Evolutionary conservation across 2,113 vertebrate genomes (phyloP).

Genomic region (Epinephelus lanceolatus): DNA sequence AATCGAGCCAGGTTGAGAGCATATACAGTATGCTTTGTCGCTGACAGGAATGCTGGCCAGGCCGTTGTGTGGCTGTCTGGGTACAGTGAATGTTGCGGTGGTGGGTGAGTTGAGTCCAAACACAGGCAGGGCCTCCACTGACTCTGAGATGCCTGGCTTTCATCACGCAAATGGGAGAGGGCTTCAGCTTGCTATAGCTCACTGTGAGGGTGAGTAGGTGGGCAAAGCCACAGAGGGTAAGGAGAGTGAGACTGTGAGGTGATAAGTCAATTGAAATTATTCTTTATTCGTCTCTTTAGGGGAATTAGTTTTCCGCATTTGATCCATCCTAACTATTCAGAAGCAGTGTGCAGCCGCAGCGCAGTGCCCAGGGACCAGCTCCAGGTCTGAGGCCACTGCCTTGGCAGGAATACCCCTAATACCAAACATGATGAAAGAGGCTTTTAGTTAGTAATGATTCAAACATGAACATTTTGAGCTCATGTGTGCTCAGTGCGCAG

Average conservation of each 20-base stretch:
- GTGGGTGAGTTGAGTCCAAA: conserved; percentile 75
- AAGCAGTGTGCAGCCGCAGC: conserved; percentile 1
- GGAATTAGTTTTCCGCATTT: conserved; percentile 3
- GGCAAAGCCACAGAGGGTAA: conserved; percentile 5
- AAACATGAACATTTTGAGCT: conserved; percentile 43
- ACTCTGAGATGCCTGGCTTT: conserved; percentile 73
- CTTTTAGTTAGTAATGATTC: conserved; percentile 38
- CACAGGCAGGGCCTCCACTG: conserved; percentile 69
- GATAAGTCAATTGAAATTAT: conserved; percentile 7
- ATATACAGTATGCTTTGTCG: conserved; percentile 35
- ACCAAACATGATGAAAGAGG: conserved; percentile 39
- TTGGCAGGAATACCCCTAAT: conserved; percentile 35
- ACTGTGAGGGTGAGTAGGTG: conserved; percentile 38
- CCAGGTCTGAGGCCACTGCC: conserved; percentile 4
- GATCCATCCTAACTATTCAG: neutral
- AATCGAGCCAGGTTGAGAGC: conserved; percentile 54
- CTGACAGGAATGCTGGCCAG: conserved; percentile 57
- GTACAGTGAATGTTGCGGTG: conserved; percentile 56
- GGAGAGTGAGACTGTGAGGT: neutral
- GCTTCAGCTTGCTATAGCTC: conserved; percentile 40
- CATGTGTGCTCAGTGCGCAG: conserved; percentile 38
- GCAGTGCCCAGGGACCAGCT: conserved; percentile 24
- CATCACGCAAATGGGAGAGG: conserved; percentile 59
- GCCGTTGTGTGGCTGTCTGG: conserved; percentile 61
- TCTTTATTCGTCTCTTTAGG: conserved; percentile 25